These are phyloP conservation scores for Gavialis gangeticus DNA, from an alignment of 2,113 vertebrate species.

Conservation along the genomic window DNA sequence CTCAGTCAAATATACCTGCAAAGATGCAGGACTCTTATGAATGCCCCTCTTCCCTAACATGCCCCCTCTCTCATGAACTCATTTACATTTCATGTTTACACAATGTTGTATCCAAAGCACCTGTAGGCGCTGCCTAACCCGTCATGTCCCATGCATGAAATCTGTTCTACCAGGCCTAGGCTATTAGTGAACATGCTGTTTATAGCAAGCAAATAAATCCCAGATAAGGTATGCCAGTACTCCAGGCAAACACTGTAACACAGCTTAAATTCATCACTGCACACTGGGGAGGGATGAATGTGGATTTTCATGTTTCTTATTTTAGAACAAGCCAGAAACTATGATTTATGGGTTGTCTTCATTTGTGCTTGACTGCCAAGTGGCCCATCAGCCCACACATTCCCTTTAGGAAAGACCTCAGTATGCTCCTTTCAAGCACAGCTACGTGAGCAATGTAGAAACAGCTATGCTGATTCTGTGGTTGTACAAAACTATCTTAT, in stretches of 20 bases:
- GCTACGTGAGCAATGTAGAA: accelerated
- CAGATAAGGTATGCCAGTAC: neutral
- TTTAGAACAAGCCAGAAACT: neutral
- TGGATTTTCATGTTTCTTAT: conserved; percentile 16
- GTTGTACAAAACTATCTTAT: neutral
- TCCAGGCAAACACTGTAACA: neutral
- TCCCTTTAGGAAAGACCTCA: neutral
- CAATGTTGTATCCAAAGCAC: neutral
- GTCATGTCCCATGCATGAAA: neutral
- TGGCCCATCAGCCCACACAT: neutral
- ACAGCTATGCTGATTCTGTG: neutral
- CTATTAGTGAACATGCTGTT: neutral
- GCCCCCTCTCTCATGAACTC: too few relatives aligned
- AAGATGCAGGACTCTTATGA: too few relatives aligned
- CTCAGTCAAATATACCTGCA: too few relatives aligned
- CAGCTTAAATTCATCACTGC: neutral
- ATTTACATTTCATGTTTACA: neutral
- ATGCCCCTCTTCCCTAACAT: too few relatives aligned
- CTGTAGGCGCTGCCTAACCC: neutral
- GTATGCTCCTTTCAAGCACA: neutral
- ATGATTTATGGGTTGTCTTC: conserved; percentile 23
- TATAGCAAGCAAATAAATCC: neutral
- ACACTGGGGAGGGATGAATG: neutral
- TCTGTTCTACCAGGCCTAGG: neutral
- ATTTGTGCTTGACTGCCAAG: conserved; percentile 32